phyloP scores from a whole-genome alignment of 2,888 invertebrate genomes.

The Rapana venosa region DNA sequence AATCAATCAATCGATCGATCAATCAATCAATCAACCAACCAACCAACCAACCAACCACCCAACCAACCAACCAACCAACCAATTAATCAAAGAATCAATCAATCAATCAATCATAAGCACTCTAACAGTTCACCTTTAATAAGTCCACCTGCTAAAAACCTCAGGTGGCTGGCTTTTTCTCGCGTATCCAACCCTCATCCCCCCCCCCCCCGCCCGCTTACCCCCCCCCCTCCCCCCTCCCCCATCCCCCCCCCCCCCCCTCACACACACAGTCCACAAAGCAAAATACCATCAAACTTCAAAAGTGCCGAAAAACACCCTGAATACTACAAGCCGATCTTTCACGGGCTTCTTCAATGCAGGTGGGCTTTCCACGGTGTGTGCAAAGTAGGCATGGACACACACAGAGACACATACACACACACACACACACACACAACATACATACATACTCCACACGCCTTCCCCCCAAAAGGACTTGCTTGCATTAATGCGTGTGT shows the following conservation, averaged over 20 bases:
- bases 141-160: not conserved
- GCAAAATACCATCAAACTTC: not conserved
- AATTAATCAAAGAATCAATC: no score
- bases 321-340: not conserved
- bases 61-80: no score
- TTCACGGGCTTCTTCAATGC: not conserved
- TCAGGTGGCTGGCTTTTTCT: not conserved
- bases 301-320: not conserved
- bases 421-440: not conserved
- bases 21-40: no score
- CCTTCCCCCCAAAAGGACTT: no score
- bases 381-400: not conserved
- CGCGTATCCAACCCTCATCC: no score
- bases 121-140: no score
- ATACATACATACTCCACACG: not conserved
- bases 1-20: no score
- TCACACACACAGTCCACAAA: not conserved
- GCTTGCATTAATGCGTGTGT: no score
- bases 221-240: not conserved
- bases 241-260: no score
- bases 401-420: not conserved
- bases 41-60: no score
- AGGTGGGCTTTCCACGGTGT: conserved; percentile 6
- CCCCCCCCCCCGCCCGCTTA: not conserved
- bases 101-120: no score